Base-by-base conservation (phyloP, 2,888 invertebrate species). In the Hyposoter didymator region DNA sequence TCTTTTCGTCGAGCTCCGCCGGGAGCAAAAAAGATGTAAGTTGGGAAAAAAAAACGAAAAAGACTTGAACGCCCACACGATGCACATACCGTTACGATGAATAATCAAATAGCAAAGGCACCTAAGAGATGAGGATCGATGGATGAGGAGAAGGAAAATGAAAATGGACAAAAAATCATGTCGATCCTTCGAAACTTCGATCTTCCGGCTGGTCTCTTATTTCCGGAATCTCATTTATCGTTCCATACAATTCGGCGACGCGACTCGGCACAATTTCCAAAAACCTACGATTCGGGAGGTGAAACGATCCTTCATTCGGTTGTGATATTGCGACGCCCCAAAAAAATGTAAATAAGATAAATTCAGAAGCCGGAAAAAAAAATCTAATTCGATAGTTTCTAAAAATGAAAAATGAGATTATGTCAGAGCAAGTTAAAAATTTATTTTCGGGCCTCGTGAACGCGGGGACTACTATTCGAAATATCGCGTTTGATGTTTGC, bases 71-170 rank as follows among this genome's bases (percentile, higher is more conserved):
- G 89, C 93, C 93, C 90, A 93, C 93, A 91, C 92, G 91, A 90
- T 88, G 89, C 90, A 90, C 93, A 93, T 93, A 92, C 92, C 93
- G 89, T 93, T 89, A 90, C 92, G 92, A 93, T 93, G 93, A 93
- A 93, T 93, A 93, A 93, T 93, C 92, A 90, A 92, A 92, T 80
- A 79, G 86, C 64, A 14, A 75, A 75, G 75, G 49, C 81, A 78
- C 67, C 81, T 70, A 75, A 87, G 75, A 76, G 78, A 81, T 85
- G 75, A 76, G 80, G 76, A 39, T 64, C 80, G n/a, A 28, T 70
- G 32, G 35, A 43, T 35, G 32, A 67, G 17, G 28, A 67, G n/a
- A 67, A n/a, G 43, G 12, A 52, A 19, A 55, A 12, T 28, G 43
- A 28, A 45, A n/a, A 32, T 28, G 14, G 52, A 35, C 12, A 22